These are phyloP conservation scores for Morinoia aosen DNA, from an alignment of 2,888 invertebrate species.

Conservation along the genomic window DNA sequence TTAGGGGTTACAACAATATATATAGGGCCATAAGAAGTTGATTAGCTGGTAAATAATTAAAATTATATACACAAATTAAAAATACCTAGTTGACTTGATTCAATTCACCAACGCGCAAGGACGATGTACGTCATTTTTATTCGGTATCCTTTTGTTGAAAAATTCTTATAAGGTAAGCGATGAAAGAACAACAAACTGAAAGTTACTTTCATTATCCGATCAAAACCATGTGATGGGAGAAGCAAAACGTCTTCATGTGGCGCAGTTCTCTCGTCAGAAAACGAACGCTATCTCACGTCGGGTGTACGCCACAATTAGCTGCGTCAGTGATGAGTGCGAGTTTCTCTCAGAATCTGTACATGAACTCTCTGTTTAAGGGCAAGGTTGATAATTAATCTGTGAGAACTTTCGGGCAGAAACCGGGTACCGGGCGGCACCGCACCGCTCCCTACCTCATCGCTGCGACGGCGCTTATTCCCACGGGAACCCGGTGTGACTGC, in stretches of 20 bases:
- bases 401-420: not conserved
- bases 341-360: not conserved
- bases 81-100: not conserved
- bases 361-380: not conserved
- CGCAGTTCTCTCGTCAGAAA: not conserved
- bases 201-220: not conserved
- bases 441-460: not conserved
- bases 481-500: not conserved
- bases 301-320: not conserved
- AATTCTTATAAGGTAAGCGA: not conserved
- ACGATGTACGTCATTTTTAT: not conserved
- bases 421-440: not conserved
- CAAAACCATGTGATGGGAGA: not conserved
- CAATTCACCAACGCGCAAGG: not conserved
- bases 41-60: not conserved
- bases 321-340: not conserved
- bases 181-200: not conserved
- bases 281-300: not conserved
- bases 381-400: not conserved
- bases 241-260: not conserved
- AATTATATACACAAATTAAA: not conserved
- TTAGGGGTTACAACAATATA: not conserved
- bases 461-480: not conserved
- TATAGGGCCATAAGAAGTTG: not conserved
- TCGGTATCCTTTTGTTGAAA: not conserved